Evolutionary conservation across 2,888 invertebrate species (phyloP), one percentile per base, ranked within the genome.

Genomic region (Clunio marinus): DNA sequence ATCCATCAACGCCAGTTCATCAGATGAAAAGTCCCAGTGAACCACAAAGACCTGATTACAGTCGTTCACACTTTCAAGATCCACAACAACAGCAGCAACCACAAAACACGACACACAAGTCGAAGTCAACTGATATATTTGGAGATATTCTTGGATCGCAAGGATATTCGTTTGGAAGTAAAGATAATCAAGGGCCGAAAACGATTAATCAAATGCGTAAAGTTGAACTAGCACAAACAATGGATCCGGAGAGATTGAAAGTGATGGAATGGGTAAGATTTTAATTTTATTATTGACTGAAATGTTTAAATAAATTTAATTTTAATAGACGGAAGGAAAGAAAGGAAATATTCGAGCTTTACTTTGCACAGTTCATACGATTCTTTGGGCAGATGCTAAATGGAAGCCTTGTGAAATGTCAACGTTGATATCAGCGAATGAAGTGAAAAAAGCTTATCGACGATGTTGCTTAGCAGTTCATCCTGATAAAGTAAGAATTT

Each of bases 381-480:
- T 98, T 59, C 81, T 96, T 68, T 98, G 97, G 97, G 88, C 86
- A 58, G 96, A 91, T 62, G 91, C 90, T 27, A 89, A 93, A 73
- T 99, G 98, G 98, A 84, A 87, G 71, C 89, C 91, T 73, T 89
- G 91, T 74, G 93, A 95, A 75, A 98, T 99, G 96, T 88, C 94
- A 75, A 93, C 96, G 72, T 83, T 99, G 45, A 92, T 99, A 24
- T 84, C 92, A 0, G 83, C 94, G 1, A 87, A 88, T 0, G 95
- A 99, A 80, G 97, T 99, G 68, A 99, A 98, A 79, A 95, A 96
- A 75, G 87, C 89, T 73, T 99, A 98, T 77, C 83, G 96, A 66
- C 93, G 88, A 77, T 99, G 99, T 5, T 97, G 98, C 72, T 83
- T 99, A 46, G 93, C 95, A 63, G 96, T 98, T 45, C 99, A 99